Evolutionary conservation across 2,113 vertebrate species (phyloP), one percentile per base, ranked within the genome.

Genomic region (human): DNA sequence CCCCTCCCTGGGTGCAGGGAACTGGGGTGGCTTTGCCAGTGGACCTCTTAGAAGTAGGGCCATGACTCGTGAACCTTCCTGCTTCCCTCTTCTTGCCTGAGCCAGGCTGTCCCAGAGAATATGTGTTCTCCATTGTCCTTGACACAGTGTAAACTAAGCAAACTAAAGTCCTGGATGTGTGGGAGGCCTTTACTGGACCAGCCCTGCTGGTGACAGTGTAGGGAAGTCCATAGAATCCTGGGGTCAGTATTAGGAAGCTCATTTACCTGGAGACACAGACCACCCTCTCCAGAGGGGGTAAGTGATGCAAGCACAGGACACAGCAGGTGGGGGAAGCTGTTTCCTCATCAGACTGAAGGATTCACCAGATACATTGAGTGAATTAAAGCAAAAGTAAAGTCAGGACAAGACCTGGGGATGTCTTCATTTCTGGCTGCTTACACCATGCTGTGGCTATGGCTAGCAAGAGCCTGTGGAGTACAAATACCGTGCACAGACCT

Each of bases 41-140:
- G 7, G 66, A 17, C 30, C 38, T 32, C 81, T 57, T 86, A 23
- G 22, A 92, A 82, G 55, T 85, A 4, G 25, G 92, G 66, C 96
- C 59, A 17, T 0, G 38, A 73, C 85, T 83, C 75, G 57, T 88
- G 97, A 79, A 79, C 94, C 72, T 95, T 95, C 98, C 89, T 96
- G 94, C 80, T 86, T 97, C 79, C 94, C 93, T 94, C 89, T 92
- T 50, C 85, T 90, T 83, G 96, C 97, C 96, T 66, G 30, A 45
- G 52, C 27, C 27, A 79, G 38, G 22, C 32, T 94, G 6, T 35
- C 22, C 75, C 76, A 30, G 18, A 79, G 13, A 90, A 25, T 7
- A 32, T 1, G 8, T 12, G 45, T n/a, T 93, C 94, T 72, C 5
- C 0, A 4, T 13, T 38, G 61, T 38, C 35, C 68, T 88, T 70